Evolutionary conservation across 1,140 invertebrate genomes (phyloP), one percentile per base, ranked within the genome.

Genomic region (Camponotus vicinus): DNA sequence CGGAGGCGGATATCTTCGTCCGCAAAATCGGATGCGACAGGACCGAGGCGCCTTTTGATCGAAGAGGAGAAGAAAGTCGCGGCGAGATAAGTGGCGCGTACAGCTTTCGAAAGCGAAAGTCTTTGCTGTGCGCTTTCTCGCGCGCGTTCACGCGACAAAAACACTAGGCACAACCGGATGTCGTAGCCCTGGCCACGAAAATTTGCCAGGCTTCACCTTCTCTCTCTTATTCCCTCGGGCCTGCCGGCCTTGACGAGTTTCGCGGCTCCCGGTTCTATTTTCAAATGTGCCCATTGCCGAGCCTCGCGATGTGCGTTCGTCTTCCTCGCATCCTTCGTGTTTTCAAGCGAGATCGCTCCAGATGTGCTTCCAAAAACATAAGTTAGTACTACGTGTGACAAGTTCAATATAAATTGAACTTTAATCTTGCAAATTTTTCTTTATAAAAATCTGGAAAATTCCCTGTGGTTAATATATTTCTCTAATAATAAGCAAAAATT

Each of bases 101-200:
- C 49, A 89, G 89, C 89, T 92, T 93, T 91, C 89, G 92, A 93
- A 93, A 93, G 92, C 91, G 92, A 93, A 93, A 93, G 92, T 93
- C 87, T 27, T 85, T 66, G 37, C 57, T 11, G 55, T 55, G 63
- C 21, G 69, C 21, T 71, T n/a, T 67, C 42, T 59, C 76, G 82
- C 73, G 82, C 15, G 34, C 71, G 85, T 87, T 67, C 9, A 32
- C 66, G 63, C 85, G 90, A 80, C 79, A 80, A 91, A 90, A 91
- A 90, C 89, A 90, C 89, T 91, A 67, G 77, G 89, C 90, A 52
- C 49, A 91, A 85, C 82, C 82, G 75, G 82, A 88, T 91, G 61
- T 85, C 88, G 55, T 83, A 87, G 89, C 82, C 86, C 86, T 90
- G 91, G 90, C 91, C 91, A 91, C 89, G 91, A 91, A 92, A 92